A percentile compares a stretch with the other conserved stretches of the same genome.
Evolutionary conservation across 2,113 vertebrate species (phyloP).

Genomic region (Trachemys scripta): DNA sequence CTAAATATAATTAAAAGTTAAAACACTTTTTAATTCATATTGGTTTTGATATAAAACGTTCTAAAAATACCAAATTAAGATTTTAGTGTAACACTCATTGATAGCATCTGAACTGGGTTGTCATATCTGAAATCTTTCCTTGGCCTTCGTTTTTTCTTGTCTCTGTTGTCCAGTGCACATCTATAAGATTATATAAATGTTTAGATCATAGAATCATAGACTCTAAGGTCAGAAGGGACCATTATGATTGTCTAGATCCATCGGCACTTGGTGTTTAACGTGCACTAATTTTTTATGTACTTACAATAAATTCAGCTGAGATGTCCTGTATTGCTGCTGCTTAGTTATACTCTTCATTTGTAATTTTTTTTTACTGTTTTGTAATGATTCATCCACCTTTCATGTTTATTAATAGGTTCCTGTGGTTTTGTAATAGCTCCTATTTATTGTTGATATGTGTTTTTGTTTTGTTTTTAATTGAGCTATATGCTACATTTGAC

Average conservation of each 20-base stretch:
- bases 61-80: neutral
- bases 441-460: neutral
- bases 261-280: neutral
- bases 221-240: too few species aligned
- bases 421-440: neutral
- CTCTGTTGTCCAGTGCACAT: neutral
- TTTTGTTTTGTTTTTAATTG: neutral
- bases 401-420: neutral
- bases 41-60: neutral
- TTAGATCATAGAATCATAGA: neutral
- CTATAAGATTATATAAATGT: neutral
- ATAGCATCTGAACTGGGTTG: neutral
- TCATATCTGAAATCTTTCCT: fast-evolving
- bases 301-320: neutral
- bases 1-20: neutral
- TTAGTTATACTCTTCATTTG: neutral
- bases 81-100: neutral
- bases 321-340: neutral
- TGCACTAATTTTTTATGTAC: neutral
- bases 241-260: neutral
- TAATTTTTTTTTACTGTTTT: neutral
- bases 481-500: neutral
- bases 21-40: neutral
- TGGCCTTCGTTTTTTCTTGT: neutral
- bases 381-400: neutral